Evolutionary conservation across 2,797 vertebrate genomes (phyloP).

Genomic region (Staurois parvus): DNA sequence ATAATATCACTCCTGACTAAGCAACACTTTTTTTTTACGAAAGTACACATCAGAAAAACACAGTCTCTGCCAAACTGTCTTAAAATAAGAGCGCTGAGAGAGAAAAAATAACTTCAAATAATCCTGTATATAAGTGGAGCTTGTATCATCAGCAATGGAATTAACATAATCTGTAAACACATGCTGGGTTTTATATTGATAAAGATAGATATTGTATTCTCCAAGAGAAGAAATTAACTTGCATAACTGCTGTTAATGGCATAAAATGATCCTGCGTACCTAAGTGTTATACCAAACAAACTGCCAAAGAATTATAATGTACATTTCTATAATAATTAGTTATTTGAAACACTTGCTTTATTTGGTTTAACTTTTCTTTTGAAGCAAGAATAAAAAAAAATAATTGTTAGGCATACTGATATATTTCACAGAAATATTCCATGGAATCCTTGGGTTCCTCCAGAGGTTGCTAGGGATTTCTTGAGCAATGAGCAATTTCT

Average conservation of each 20-base stretch:
- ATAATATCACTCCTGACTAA: constrained; percentile 9
- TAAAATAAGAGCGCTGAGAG: neutral
- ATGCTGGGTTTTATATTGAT: constrained; percentile 32
- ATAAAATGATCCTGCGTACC: neutral
- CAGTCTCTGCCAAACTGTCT: neutral
- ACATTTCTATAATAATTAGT: too few relatives aligned
- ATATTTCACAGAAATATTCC: too few relatives aligned
- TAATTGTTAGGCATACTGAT: too few relatives aligned
- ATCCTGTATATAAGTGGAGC: neutral
- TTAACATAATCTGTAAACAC: constrained; percentile 13
- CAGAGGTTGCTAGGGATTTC: too few relatives aligned
- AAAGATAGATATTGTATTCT: constrained; percentile 12
- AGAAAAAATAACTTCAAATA: neutral
- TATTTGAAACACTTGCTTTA: too few relatives aligned
- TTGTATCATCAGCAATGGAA: neutral
- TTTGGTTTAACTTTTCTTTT: too few relatives aligned
- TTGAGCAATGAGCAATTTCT: too few relatives aligned
- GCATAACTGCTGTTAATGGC: constrained; percentile 15
- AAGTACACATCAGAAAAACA: neutral
- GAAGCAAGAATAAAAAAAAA: too few relatives aligned
- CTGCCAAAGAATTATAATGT: too few relatives aligned
- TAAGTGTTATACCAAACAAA: too few relatives aligned
- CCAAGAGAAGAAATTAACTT: neutral
- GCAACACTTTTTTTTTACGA: neutral
- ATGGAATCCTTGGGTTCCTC: too few relatives aligned